A percentile compares a stretch with the other conserved stretches of the same genome.
These are phyloP conservation scores for Formica aserva DNA, from an alignment of 2,888 invertebrate genomes.

Conservation along the genomic window DNA sequence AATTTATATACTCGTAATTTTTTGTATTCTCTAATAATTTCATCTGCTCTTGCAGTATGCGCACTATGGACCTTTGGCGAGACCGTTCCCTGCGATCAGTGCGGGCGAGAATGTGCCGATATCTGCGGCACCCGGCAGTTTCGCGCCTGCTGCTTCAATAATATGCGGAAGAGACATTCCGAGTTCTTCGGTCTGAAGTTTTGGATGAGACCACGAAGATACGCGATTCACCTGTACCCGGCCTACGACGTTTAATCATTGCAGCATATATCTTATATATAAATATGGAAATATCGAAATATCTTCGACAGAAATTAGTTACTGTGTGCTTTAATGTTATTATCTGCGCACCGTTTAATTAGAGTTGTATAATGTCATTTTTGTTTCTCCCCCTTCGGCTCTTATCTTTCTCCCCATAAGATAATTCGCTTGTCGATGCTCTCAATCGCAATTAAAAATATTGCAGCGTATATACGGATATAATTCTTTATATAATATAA, in stretches of 20 bases:
- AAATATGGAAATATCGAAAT: conserved; percentile 24
- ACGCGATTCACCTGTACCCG: conserved; percentile 67
- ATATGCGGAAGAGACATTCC: conserved; percentile 87
- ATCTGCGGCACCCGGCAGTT: conserved; percentile 91
- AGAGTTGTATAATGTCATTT: conserved; percentile 27
- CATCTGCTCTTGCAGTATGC: conserved; percentile 71
- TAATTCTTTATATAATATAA: conserved; percentile 67
- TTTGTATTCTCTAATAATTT: conserved; percentile 8
- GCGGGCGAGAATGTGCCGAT: conserved; percentile 89
- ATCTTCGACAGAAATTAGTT: conserved; percentile 16
- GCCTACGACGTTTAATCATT: conserved; percentile 70
- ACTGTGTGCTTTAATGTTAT: conserved; percentile 21
- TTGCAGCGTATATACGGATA: conserved; percentile 66
- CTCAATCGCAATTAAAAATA: conserved; percentile 30
- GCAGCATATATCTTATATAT: not conserved
- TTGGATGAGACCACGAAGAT: conserved; percentile 72
- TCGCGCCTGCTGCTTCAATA: conserved; percentile 91
- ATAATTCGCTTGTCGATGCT: not conserved
- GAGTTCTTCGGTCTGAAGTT: conserved; percentile 70
- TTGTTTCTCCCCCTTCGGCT: not conserved
- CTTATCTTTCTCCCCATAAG: not conserved
- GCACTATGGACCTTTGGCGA: conserved; percentile 84
- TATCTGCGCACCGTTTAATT: not conserved
- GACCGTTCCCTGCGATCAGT: conserved; percentile 89
- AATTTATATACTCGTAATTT: not conserved